These are phyloP conservation scores for Helicolenus hilgendorfi DNA, from an alignment of 2,797 vertebrate genomes.

Conservation along the genomic window DNA sequence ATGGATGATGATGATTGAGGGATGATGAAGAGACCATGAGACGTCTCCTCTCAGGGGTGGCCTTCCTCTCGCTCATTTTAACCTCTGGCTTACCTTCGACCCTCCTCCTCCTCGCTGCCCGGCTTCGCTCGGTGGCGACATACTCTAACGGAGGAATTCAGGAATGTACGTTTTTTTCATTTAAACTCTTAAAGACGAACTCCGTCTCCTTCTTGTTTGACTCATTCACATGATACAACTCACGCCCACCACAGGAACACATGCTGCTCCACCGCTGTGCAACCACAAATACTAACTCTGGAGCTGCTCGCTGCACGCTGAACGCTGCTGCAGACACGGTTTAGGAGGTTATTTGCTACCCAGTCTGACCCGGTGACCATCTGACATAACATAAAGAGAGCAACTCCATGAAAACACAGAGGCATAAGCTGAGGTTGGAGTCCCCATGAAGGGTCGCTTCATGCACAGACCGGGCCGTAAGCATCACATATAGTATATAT, in stretches of 20 bases:
- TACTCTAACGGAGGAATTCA: constrained; percentile 50
- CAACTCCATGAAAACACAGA: neutral
- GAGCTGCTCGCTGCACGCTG: too few species aligned
- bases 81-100: constrained; percentile 62
- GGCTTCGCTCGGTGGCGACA: constrained; percentile 3
- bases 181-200: constrained; percentile 23
- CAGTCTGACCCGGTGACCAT: constrained; percentile 30
- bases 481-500: too few species aligned
- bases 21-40: constrained; percentile 54
- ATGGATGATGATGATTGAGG: constrained; percentile 60
- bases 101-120: neutral
- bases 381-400: neutral
- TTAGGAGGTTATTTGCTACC: constrained; percentile 19
- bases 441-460: neutral
- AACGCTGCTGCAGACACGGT: constrained; percentile 13
- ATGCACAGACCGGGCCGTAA: neutral
- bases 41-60: constrained; percentile 61
- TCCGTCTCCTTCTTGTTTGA: constrained; percentile 1
- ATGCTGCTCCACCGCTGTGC: constrained; percentile 29
- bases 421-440: neutral
- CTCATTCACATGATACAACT: constrained; percentile 26
- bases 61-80: constrained; percentile 27
- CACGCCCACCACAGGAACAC: constrained; percentile 57
- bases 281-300: constrained; percentile 34
- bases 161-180: constrained; percentile 42